Base-by-base conservation (phyloP, 2,888 invertebrate species). In the Netelia inedita region DNA sequence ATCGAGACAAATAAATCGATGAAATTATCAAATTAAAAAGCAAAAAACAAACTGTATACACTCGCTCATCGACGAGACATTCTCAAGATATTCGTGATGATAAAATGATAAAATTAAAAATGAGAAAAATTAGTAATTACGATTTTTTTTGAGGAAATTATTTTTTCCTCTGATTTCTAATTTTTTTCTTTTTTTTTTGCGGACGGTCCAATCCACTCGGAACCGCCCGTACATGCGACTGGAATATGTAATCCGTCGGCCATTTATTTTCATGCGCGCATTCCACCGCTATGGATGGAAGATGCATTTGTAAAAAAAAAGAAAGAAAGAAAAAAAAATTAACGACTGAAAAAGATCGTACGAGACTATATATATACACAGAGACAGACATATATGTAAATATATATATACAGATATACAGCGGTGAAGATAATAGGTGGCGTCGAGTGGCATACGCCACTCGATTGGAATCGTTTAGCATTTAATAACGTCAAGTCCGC, bases 401-500 rank as follows among this genome's bases (percentile, higher is more conserved):
- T 46, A 19, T 57, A 19, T 57, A 19, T 57, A 57, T 9, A n/a
- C n/a, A n/a, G n/a, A 57, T 19, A 57, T 57, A 19, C 16, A 55
- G 55, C 8, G 1, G 19, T 19, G 16, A 41, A 68, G 16, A 28
- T 43, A 68, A 79, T 63, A 50, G 66, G 50, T 68, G 28, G 46
- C 23, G 66, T 23, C 53, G 76, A 43, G 50, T 82, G 79, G 72
- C 21, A 80, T 80, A 79, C 74, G 73, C 61, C 53, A 75, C 68
- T 65, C 80, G 85, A 89, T 88, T 84, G 87, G 86, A 89, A 91
- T 91, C 88, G 87, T 85, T 91, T 89, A 88, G 89, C 88, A 89
- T 89, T 90, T 84, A 88, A 91, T 90, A 87, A 89, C 82, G 78
- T 82, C 61, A 75, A 83, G 84, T 86, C 87, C 86, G 85, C 87